Conservation (phyloP, 2,113 vertebrate species). For the Alectura lathami region DNA sequence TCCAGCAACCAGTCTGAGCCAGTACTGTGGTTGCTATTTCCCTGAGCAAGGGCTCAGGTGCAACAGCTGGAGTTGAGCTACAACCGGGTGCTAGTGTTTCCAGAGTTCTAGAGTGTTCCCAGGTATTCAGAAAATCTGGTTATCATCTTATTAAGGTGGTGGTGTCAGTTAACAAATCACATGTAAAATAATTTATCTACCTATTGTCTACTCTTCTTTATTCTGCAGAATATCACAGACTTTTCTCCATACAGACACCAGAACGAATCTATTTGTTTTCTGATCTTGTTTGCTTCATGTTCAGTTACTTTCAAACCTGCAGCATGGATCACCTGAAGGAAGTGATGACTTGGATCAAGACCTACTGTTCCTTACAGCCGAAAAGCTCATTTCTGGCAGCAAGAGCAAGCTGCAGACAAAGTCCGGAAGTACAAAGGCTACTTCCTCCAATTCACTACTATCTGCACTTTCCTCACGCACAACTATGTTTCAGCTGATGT, state of each 20-base stretch:
- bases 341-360: neutral
- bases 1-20: neutral
- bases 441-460: conserved; percentile 16
- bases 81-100: neutral
- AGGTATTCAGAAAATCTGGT: neutral
- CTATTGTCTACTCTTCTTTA: neutral
- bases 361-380: neutral
- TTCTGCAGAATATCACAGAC: neutral
- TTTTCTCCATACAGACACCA: neutral
- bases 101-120: neutral
- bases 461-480: neutral
- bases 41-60: neutral
- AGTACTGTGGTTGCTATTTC: neutral
- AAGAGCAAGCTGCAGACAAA: neutral
- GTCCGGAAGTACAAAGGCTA: neutral
- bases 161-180: neutral
- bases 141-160: neutral
- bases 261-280: neutral
- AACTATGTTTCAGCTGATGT: neutral
- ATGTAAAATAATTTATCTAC: neutral
- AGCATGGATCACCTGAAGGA: neutral
- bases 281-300: neutral
- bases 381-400: neutral
- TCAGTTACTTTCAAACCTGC: neutral
- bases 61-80: too few relatives aligned